Evolutionary conservation across 2,888 invertebrate species (phyloP).

Genomic region (Thera obeliscata): DNA sequence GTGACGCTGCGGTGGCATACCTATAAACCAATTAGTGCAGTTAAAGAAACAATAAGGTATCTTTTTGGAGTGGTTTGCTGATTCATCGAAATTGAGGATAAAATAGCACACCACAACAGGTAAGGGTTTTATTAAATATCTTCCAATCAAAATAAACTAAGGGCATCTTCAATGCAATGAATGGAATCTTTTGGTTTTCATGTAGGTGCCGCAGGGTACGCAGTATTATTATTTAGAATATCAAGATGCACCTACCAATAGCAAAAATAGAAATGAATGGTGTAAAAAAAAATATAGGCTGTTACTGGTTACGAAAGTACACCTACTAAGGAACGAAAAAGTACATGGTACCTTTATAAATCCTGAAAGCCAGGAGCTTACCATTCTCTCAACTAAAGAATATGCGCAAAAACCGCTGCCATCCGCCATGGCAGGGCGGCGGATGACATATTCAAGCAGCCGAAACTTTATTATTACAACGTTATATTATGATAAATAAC

Average conservation of each 20-base stretch:
- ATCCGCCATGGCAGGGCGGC: background rate
- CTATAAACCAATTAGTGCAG: constrained; percentile 24
- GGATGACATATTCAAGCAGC: background rate
- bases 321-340: background rate
- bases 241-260: no score
- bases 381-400: background rate
- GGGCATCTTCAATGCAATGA: background rate
- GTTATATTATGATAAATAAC: no score
- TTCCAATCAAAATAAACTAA: background rate
- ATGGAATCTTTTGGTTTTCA: no score
- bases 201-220: no score
- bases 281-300: no score
- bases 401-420: background rate
- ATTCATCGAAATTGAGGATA: constrained; percentile 64
- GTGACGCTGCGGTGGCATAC: constrained; percentile 29
- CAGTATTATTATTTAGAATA: no score
- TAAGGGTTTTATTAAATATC: constrained; percentile 38
- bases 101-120: constrained; percentile 59
- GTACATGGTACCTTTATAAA: background rate
- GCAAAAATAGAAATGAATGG: no score
- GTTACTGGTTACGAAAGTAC: background rate
- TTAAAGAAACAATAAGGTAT: constrained; percentile 16
- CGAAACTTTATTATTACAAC: background rate
- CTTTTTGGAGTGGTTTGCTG: constrained; percentile 35
- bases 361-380: background rate